Conservation (phyloP, 92 coral and sea anemone species). For the Actinostola sp. region DNA sequence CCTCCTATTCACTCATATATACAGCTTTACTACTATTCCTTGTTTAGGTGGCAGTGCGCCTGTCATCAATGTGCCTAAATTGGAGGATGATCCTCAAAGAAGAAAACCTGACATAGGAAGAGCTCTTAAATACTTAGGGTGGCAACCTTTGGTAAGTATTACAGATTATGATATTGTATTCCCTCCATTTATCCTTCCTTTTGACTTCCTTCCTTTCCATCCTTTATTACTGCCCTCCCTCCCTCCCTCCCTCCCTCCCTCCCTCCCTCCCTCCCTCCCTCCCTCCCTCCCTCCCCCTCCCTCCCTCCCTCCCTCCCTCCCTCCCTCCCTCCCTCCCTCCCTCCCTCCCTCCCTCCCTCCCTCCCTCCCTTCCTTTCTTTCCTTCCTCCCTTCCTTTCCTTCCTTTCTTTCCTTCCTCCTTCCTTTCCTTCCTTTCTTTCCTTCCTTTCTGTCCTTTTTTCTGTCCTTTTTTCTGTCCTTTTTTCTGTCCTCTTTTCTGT, state of each 20-base stretch:
- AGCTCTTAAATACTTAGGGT: constrained; percentile 74
- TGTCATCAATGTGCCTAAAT: constrained; percentile 66
- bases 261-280: background rate
- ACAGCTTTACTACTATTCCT: background rate
- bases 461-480: no score
- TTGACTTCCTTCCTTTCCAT: background rate
- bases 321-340: background rate
- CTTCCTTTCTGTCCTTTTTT: background rate
- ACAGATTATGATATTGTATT: background rate
- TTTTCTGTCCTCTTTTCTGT: no score
- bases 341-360: background rate
- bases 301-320: background rate
- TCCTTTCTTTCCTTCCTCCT: background rate
- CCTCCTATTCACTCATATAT: no score
- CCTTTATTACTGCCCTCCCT: no score
- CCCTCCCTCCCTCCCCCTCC: background rate
- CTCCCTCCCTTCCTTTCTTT: background rate
- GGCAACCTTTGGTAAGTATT: constrained; percentile 85
- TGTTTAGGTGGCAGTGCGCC: constrained; percentile 71
- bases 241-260: background rate
- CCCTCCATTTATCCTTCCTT: background rate
- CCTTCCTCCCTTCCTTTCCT: background rate
- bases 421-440: background rate
- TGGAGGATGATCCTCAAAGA: constrained; percentile 92
- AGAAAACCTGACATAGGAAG: constrained; percentile 89